phyloP scores from a whole-genome alignment of 2,888 invertebrate genomes.

The Drosophila incognita region DNA sequence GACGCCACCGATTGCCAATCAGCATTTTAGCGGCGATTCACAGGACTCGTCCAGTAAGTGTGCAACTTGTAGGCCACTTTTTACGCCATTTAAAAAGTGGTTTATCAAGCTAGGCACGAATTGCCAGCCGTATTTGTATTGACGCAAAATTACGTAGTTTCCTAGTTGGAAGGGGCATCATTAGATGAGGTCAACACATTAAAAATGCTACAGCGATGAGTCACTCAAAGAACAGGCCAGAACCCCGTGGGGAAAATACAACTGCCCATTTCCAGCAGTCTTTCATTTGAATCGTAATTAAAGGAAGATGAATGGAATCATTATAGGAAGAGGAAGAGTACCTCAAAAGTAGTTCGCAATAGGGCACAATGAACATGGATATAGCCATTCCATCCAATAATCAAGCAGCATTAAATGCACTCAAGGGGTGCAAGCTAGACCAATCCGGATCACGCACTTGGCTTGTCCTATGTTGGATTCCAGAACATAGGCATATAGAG shows the following conservation, averaged over 20 bases:
- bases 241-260: not conserved
- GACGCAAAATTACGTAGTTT: not conserved
- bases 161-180: not conserved
- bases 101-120: not conserved
- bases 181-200: not conserved
- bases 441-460: not conserved
- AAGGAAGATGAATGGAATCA: not conserved
- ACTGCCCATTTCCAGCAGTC: not conserved
- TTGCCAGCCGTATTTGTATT: not conserved
- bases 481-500: not conserved
- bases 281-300: not conserved
- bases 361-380: not conserved
- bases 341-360: not conserved
- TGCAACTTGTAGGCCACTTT: too few species aligned
- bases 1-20: constrained; percentile 90
- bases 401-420: not conserved
- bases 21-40: constrained; percentile 95
- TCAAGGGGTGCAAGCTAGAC: not conserved
- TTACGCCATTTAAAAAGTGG: not conserved
- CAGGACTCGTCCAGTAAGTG: constrained; percentile 93
- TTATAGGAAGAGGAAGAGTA: not conserved
- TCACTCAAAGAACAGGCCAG: not conserved
- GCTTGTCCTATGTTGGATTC: not conserved
- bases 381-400: not conserved
- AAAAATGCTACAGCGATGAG: not conserved